phyloP scores from a whole-genome alignment of 2,797 vertebrate species.

The Phataginus tetradactyla region DNA sequence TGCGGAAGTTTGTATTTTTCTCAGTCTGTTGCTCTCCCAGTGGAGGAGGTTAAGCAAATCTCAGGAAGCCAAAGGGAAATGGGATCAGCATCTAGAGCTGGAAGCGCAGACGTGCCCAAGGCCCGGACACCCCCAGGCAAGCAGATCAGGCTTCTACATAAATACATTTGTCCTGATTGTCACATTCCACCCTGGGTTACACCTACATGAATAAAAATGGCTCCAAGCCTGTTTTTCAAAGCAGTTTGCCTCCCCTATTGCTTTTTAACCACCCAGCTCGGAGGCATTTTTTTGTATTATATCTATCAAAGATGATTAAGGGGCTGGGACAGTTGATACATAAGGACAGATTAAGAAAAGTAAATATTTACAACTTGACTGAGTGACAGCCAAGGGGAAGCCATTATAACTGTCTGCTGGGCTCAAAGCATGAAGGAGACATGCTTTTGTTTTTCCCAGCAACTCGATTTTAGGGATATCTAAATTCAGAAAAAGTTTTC shows the following conservation, averaged over 20 bases:
- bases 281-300: constrained; percentile 51
- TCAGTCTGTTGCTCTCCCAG: neutral
- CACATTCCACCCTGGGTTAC: constrained; percentile 56
- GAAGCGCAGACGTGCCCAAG: neutral
- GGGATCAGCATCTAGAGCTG: neutral
- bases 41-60: constrained; percentile 60
- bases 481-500: constrained; percentile 47
- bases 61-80: neutral
- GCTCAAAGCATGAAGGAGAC: neutral
- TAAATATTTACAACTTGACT: constrained; percentile 13
- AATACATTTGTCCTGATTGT: constrained; percentile 58
- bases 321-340: constrained; percentile 52
- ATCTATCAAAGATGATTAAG: constrained; percentile 47
- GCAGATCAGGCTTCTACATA: constrained; percentile 54
- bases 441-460: constrained; percentile 16
- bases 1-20: constrained; percentile 66
- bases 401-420: neutral
- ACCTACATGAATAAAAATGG: constrained; percentile 54
- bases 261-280: constrained; percentile 43
- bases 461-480: constrained; percentile 53
- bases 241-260: constrained; percentile 34
- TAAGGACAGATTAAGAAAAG: constrained; percentile 62
- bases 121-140: neutral
- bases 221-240: neutral
- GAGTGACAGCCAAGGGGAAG: constrained; percentile 17